These are phyloP conservation scores for Yponomeuta malinellus DNA, from an alignment of 2,888 invertebrate species.

Conservation along the genomic window DNA sequence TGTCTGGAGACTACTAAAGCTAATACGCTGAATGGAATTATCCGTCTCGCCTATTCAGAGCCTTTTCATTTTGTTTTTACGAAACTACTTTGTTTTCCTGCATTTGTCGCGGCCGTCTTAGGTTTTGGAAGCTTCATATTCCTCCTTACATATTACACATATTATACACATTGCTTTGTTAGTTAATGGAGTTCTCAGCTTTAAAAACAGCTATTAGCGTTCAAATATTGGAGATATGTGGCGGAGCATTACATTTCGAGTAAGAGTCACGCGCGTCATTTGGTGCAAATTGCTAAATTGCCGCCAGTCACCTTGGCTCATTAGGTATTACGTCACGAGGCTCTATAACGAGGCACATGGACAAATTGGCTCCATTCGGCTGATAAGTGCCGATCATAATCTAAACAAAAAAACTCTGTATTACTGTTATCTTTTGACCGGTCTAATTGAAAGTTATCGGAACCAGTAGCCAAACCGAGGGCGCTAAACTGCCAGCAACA, in stretches of 20 bases:
- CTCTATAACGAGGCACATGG: slow-evolving; percentile 32
- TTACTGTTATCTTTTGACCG: background rate
- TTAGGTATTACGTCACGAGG: slow-evolving; percentile 32
- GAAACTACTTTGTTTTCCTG: background rate
- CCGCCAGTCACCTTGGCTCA: slow-evolving; percentile 34
- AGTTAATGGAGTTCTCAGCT: background rate
- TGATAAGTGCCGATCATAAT: background rate
- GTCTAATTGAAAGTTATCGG: background rate
- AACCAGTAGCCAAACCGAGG: slow-evolving; percentile 34
- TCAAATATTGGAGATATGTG: background rate
- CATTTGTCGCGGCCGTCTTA: background rate
- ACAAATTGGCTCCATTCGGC: slow-evolving; percentile 25
- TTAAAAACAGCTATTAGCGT: background rate
- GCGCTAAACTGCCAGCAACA: slow-evolving; percentile 41
- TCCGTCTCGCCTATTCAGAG: background rate
- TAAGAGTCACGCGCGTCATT: slow-evolving; percentile 6
- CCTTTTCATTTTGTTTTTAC: background rate
- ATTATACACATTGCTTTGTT: background rate
- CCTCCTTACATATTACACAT: background rate
- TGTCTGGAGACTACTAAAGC: background rate
- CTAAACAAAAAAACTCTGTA: slow-evolving; percentile 2
- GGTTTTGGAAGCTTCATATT: background rate
- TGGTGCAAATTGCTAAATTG: slow-evolving; percentile 24
- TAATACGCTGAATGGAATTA: background rate
- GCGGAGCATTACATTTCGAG: background rate